These are phyloP conservation scores for Syndactyla subalaris DNA, from an alignment of 2,797 vertebrate species.

Conservation along the genomic window DNA sequence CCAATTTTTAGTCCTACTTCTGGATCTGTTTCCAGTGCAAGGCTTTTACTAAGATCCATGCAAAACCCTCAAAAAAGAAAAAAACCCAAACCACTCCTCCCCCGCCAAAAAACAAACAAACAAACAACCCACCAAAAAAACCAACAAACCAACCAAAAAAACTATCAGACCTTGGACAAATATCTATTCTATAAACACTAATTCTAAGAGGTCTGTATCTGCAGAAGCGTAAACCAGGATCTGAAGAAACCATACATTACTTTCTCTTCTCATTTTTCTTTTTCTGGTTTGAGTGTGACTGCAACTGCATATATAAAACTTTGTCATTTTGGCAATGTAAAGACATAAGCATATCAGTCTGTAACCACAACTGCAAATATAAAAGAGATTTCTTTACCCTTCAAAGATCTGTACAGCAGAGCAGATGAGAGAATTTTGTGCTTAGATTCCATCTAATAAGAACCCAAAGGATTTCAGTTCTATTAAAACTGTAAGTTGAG, in stretches of 20 bases:
- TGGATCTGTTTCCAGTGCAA: neutral
- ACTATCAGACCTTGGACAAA: neutral
- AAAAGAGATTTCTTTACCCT: neutral
- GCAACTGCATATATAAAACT: neutral
- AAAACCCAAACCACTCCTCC: neutral
- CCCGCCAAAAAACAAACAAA: neutral
- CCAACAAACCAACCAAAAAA: too few species aligned
- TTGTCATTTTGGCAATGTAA: neutral
- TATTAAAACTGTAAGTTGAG: conserved; percentile 35
- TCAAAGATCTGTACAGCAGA: neutral
- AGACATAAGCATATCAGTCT: neutral
- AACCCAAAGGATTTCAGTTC: conserved; percentile 10
- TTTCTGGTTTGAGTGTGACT: neutral
- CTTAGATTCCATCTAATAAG: conserved; percentile 20
- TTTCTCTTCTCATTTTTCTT: neutral
- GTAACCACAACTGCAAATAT: neutral
- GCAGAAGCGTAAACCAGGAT: neutral
- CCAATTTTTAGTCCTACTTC: neutral
- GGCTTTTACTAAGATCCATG: neutral
- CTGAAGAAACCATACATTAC: neutral
- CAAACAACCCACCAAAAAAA: neutral
- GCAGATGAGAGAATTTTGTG: neutral
- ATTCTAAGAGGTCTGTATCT: neutral
- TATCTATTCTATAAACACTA: neutral
- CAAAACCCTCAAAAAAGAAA: neutral